Evolutionary conservation across 92 coral and sea anemone species (phyloP), one percentile per base, ranked within the genome.

Genomic region (Muricea muricata): DNA sequence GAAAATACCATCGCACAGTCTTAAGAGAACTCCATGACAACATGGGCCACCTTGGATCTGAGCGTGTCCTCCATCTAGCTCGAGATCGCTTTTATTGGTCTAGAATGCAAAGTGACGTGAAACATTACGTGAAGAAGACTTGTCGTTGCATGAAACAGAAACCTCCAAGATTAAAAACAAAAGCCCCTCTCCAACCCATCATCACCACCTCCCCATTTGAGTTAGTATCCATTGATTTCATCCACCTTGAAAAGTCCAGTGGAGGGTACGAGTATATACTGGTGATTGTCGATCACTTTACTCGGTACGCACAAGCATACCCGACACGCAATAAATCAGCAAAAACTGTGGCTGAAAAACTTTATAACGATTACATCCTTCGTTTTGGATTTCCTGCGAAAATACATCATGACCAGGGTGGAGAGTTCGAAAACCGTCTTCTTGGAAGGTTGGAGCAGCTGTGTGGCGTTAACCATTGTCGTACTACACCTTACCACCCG

Each of bases 81-180:
- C 65, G 86, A 54, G 91, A 84, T 30, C 83, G 86, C 61, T 88
- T 88, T 83, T 88, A 61, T 39, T 88, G 91, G 85, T 90, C 86
- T 24, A 75, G 45, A 35, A 81, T 87, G 88, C 88, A 87, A 52
- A 33, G 80, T 9, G 88, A 87, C 48, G 56, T 87, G 14, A 72
- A 80, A 71, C 87, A 86, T 65, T 69, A 85, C 32, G 73, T 78
- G 2, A 60, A 73, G 69, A 31, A 40, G 58, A 54, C 55, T 39
- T 87, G 87, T 60, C 74, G 57, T 8, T 87, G 90, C 37, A 54
- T 86, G 8, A 86, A 86, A 69, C 86, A 79, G 47, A 86, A 66
- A 34, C 28, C 86, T 33, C 73, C 86, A 55, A 3, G 77, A 37
- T 78, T 81, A 4, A 77, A 85, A 58, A 45, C 75, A 24, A 12